phyloP scores from a whole-genome alignment of 1,140 invertebrate species.

The Centruroides sculpturatus region DNA sequence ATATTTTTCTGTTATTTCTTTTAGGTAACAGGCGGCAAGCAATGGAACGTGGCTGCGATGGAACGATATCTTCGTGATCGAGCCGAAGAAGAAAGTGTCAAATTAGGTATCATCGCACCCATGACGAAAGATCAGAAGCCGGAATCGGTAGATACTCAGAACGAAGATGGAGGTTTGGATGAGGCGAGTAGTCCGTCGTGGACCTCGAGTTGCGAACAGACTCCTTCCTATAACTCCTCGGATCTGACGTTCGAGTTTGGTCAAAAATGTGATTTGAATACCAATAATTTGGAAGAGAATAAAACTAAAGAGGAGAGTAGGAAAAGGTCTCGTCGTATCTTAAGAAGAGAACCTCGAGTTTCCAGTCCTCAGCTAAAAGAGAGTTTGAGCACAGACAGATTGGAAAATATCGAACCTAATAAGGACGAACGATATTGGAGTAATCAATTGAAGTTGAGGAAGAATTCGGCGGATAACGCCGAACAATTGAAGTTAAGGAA shows the following conservation, averaged over 20 bases:
- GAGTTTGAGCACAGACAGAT: background rate
- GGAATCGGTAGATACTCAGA: background rate
- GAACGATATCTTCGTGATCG: constrained; percentile 8
- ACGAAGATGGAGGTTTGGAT: background rate
- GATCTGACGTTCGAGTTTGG: constrained; percentile 20
- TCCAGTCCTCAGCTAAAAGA: background rate
- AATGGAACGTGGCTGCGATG: constrained; percentile 12
- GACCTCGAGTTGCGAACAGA: constrained; percentile 17
- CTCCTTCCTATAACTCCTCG: constrained; percentile 14
- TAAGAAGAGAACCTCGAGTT: constrained; percentile 4
- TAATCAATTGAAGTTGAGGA: background rate
- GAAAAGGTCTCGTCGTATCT: background rate
- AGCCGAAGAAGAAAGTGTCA: constrained; percentile 3
- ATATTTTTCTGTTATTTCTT: no score
- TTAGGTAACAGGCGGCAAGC: no score
- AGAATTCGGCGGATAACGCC: background rate
- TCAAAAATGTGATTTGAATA: constrained; percentile 16
- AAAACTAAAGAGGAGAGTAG: background rate
- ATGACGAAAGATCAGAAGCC: background rate
- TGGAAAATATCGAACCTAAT: background rate
- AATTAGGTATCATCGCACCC: background rate
- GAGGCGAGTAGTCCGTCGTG: constrained; percentile 17
- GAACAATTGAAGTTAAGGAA: background rate
- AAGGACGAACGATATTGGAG: background rate
- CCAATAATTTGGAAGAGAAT: constrained; percentile 9